Percentiles rank a stretch among this genome's conserved stretches.
Evolutionary conservation across 2,113 vertebrate species (phyloP).

Genomic region (Pavo muticus): DNA sequence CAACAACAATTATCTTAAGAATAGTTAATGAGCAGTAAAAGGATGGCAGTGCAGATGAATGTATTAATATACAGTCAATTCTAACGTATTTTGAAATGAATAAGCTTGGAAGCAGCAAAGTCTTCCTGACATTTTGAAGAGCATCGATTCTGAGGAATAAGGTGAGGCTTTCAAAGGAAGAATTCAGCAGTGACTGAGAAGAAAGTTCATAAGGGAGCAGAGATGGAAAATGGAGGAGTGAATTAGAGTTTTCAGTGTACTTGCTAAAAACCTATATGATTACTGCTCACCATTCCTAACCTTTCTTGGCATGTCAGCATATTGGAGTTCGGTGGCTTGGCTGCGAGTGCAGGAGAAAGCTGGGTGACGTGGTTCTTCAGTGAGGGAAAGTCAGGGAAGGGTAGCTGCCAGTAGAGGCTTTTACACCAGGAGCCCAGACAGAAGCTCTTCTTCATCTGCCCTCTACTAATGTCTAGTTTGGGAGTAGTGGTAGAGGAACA

Average conservation of each 20-base stretch:
- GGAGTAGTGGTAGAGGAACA: neutral
- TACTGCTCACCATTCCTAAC: neutral
- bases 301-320: neutral
- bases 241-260: neutral
- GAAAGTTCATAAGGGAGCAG: fast-evolving
- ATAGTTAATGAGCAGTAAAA: neutral
- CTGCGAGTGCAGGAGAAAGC: neutral
- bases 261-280: neutral
- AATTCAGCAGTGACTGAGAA: neutral
- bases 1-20: neutral
- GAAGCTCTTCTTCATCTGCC: constrained; percentile 6
- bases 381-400: neutral
- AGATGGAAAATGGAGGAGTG: neutral
- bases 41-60: neutral
- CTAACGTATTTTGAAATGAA: neutral
- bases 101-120: neutral
- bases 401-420: neutral
- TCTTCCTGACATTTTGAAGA: neutral
- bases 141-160: neutral
- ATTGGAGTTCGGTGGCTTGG: neutral
- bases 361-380: neutral
- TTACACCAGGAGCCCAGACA: neutral
- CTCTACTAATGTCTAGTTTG: constrained; percentile 15
- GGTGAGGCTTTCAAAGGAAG: neutral
- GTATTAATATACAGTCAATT: neutral